Conservation (phyloP, 2,888 invertebrate species). For the Sericinus montela region DNA sequence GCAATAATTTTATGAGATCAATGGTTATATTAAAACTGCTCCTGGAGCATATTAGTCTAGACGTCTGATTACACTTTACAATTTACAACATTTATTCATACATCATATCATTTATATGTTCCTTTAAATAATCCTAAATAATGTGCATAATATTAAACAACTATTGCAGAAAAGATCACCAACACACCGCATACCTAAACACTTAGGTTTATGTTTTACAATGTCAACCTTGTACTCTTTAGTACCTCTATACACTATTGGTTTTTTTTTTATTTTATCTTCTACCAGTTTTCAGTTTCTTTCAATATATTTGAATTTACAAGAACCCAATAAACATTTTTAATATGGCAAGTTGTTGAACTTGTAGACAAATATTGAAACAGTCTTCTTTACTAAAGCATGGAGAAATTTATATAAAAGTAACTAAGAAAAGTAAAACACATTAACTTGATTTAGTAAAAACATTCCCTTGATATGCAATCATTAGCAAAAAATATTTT, state of each 20-base stretch:
- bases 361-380: neutral
- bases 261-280: too few relatives aligned
- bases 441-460: neutral
- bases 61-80: constrained; percentile 37
- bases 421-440: neutral
- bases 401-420: neutral
- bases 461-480: too few relatives aligned
- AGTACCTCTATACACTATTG: neutral
- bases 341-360: constrained; percentile 17
- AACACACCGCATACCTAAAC: neutral
- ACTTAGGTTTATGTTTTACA: neutral
- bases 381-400: neutral
- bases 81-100: constrained; percentile 37
- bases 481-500: too few relatives aligned
- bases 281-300: too few relatives aligned
- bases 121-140: constrained; percentile 21
- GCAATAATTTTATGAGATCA: constrained; percentile 52
- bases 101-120: constrained; percentile 32
- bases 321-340: constrained; percentile 16
- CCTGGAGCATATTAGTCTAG: constrained; percentile 44
- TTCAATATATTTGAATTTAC: constrained; percentile 6
- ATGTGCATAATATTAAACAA: neutral
- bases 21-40: constrained; percentile 45
- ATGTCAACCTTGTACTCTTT: too few relatives aligned
- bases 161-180: constrained; percentile 10